Evolutionary conservation across 1,140 invertebrate species (phyloP).

Genomic region (Drosophila burlai): DNA sequence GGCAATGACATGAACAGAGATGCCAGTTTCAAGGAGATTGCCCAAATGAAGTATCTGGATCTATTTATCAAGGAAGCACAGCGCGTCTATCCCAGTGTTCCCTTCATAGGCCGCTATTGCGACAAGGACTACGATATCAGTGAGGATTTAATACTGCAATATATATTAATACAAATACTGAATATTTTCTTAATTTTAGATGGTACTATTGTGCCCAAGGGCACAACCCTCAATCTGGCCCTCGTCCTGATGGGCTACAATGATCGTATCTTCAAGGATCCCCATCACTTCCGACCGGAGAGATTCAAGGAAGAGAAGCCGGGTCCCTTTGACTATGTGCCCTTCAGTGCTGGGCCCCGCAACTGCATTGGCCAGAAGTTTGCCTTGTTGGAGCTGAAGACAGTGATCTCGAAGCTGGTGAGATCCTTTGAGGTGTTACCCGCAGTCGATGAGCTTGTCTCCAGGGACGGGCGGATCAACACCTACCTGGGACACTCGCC

Average conservation of each 20-base stretch:
- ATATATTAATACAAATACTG: too few species aligned
- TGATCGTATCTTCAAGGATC: conserved; percentile 88
- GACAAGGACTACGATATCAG: conserved; percentile 74
- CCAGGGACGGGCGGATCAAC: conserved; percentile 62
- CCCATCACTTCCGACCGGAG: conserved; percentile 91
- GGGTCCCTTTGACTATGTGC: conserved; percentile 87
- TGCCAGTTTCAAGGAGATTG: conserved; percentile 87
- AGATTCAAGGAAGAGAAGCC: conserved; percentile 87
- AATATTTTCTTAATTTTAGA: conserved; percentile 24
- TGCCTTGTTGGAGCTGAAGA: conserved; percentile 86
- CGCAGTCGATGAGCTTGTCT: conserved; percentile 65
- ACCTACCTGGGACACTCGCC: conserved; percentile 58
- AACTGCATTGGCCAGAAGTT: conserved; percentile 86
- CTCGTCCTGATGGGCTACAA: conserved; percentile 69
- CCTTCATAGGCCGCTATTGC: conserved; percentile 87
- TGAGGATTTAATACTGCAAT: conserved; percentile 17
- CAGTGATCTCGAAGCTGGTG: conserved; percentile 85
- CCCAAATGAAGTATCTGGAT: conserved; percentile 89
- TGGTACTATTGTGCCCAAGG: conserved; percentile 63
- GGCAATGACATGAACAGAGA: conserved; percentile 85
- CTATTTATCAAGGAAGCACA: conserved; percentile 88
- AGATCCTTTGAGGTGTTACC: conserved; percentile 79
- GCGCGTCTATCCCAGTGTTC: conserved; percentile 89
- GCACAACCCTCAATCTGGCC: conserved; percentile 58
- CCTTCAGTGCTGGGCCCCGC: conserved; percentile 86